These are phyloP conservation scores for Dendrolimus punctatus DNA, from an alignment of 1,140 invertebrate species.

Conservation along the genomic window DNA sequence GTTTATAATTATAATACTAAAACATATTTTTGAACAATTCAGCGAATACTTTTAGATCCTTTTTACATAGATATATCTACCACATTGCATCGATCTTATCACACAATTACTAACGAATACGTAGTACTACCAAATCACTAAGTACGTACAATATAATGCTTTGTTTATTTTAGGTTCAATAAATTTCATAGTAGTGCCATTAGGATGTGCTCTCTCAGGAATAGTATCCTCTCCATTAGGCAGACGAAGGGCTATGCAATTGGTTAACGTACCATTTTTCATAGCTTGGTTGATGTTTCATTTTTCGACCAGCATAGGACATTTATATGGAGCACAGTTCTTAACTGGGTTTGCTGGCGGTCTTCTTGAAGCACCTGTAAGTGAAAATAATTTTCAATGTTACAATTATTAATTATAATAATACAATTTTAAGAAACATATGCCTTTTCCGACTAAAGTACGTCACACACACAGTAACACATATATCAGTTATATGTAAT, in stretches of 20 bases:
- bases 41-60: no score
- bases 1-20: no score
- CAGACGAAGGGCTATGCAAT: constrained; percentile 80
- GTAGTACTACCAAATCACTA: neutral
- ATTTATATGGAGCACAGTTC: constrained; percentile 78
- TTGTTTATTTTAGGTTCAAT: constrained; percentile 76
- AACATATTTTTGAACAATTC: no score
- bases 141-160: constrained; percentile 2
- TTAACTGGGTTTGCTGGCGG: constrained; percentile 82
- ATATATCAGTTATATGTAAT: no score
- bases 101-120: no score
- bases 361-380: constrained; percentile 83
- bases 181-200: constrained; percentile 82
- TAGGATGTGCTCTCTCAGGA: constrained; percentile 83
- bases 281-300: constrained; percentile 81
- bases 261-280: constrained; percentile 80
- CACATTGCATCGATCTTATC: no score
- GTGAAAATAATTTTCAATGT: constrained; percentile 29
- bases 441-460: no score
- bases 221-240: constrained; percentile 79
- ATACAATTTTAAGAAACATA: neutral
- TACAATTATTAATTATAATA: no score
- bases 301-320: constrained; percentile 72
- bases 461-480: no score
- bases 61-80: no score